Base-by-base conservation (phyloP, 2,888 invertebrate species). In the Serrognathus titanus region DNA sequence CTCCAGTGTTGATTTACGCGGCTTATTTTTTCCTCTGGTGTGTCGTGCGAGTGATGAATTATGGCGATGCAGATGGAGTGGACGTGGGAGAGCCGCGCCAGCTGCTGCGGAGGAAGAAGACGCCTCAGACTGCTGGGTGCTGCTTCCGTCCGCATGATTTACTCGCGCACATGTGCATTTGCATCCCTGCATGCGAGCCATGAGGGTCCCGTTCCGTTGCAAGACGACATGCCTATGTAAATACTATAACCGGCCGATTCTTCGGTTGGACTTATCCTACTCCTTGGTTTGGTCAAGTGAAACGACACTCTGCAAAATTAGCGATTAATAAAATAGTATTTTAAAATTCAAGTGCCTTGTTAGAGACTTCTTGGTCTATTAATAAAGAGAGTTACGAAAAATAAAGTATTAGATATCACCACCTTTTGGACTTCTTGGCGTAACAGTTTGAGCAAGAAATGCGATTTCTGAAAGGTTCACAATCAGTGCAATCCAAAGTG, bases 121-220 rank as follows among this genome's bases (percentile, higher is more conserved):
- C 58, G 57, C 55, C 58, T 57, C 57, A 74, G 73, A 73, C 73
- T 72, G 70, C 67, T 70, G 71, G 73, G 52, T 57, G 69, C 71
- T 73, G 71, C 74, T 74, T 74, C 74, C 74, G 74, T 73, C 74
- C 57, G 68, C 69, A 74, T 74, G 73, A 74, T 74, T 74, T 74
- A 74, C 61, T 71, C 64, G 58, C 55, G 62, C 64, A 65, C 63
- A 66, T 62, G 62, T 59, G 63, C 63, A 57, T 57, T 52, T 57
- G 52, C 57, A 57, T 57, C 57, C 57, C 57, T 50, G 55, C 49
- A 55, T 55, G 55, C 55, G 45, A 49, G 41, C 49, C 45, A 55
- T 55, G 55, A 45, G 55, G 55, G 55, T 50, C 55, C 55, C 55
- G 43, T 43, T 16, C 43, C 20, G 12, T 13, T 43, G 1, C 13